Conservation (phyloP, 2,888 invertebrate genomes). For the Drosophila anceps region DNA sequence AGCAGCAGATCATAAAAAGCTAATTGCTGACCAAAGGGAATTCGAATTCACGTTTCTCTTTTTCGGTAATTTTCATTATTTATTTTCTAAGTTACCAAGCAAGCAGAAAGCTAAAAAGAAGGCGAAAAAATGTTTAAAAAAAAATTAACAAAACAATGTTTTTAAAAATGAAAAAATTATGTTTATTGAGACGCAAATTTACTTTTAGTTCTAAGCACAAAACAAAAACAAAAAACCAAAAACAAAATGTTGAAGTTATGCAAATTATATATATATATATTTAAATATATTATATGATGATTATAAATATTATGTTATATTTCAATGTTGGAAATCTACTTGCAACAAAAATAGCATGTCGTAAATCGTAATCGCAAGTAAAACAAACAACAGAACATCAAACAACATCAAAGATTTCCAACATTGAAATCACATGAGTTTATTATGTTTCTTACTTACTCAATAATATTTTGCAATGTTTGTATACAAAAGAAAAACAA, state of each 20-base stretch:
- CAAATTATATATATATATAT: slow-evolving; percentile 64
- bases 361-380: slow-evolving; percentile 53
- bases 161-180: slow-evolving; percentile 50
- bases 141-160: slow-evolving; percentile 36
- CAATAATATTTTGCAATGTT: slow-evolving; percentile 65
- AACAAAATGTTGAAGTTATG: slow-evolving; percentile 66
- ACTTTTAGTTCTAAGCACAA: slow-evolving; percentile 75
- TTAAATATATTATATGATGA: slow-evolving; percentile 53
- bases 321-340: slow-evolving; percentile 53
- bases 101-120: slow-evolving; percentile 66
- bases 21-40: slow-evolving; percentile 44
- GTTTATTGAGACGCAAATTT: slow-evolving; percentile 78
- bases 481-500: slow-evolving; percentile 50
- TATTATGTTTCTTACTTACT: slow-evolving; percentile 58
- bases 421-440: slow-evolving; percentile 60
- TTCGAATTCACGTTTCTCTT: slow-evolving; percentile 8
- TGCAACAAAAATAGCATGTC: slow-evolving; percentile 51
- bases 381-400: slow-evolving; percentile 17
- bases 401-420: slow-evolving; percentile 43
- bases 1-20: slow-evolving; percentile 47
- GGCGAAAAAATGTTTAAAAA: slow-evolving; percentile 44
- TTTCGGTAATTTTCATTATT: slow-evolving; percentile 61
- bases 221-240: slow-evolving; percentile 30
- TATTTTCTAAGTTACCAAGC: slow-evolving; percentile 62
- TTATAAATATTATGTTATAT: slow-evolving; percentile 44